Base-by-base conservation (phyloP, 2,888 invertebrate genomes). In the Drosophila yooni region DNA sequence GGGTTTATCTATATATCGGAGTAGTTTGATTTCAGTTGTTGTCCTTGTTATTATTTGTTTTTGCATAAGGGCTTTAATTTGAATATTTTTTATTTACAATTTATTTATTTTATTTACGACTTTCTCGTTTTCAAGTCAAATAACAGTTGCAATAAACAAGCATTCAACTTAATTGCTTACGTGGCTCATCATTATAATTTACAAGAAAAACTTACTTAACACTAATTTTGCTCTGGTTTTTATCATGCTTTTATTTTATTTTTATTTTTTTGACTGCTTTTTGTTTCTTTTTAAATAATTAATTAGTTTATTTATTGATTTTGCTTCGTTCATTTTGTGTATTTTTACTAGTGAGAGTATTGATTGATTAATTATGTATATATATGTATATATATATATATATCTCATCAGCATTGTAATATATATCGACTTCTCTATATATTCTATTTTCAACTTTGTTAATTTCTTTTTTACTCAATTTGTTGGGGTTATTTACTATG, bases 121-220 rank as follows among this genome's bases (percentile, higher is more conserved):
- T 80, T 68, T 76, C 61, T 76, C 66, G 66, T 65, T 63, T 84
- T 79, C 74, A 80, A 88, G 90, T 88, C 87, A 89, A 88, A 88
- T 88, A 88, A 88, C 87, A 88, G 87, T 86, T 88, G 87, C 90
- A 88, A 90, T 88, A 90, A 88, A 88, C 89, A 90, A 87, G 89
- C 90, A 71, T 88, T 88, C 83, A 90, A 90, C 90, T 88, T 88
- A 88, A 83, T 90, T 88, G 90, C 90, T 87, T 81, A 86, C 82
- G 75, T 86, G 78, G 82, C 84, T 81, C 76, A 73, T 61, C 64
- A 71, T 63, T 89, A 90, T 89, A 88, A 88, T 90, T 90, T 88
- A 90, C 87, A 88, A 82, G 88, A 87, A 79, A 76, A 82, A 73
- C 81, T 90, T 90, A 90, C 90, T 90, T 90, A 90, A 74, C 54